Evolutionary conservation across 2,888 invertebrate species (phyloP), one percentile per base, ranked within the genome.

Genomic region (Chaetogeoica ovagalla): DNA sequence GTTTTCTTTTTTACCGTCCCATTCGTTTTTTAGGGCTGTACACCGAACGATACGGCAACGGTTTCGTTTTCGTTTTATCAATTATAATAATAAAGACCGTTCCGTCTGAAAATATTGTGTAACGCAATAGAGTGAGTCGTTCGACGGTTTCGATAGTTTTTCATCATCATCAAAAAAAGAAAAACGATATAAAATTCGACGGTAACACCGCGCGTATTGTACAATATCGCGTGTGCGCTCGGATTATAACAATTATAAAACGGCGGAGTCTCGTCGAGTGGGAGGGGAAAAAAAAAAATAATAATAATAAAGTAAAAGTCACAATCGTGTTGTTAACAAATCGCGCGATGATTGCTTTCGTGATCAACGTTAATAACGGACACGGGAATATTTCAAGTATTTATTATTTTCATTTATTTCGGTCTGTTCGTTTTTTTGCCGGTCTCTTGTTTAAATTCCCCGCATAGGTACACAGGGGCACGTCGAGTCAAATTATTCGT

Each of bases 311-410:
- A 30, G 30, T 30, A 4, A 4, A 4, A 1, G 30, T 30, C 30
- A 30, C 30, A 30, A 4, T 30, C 30, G 62, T 37, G 72, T 48
- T 59, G 62, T 73, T 52, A 62, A 73, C 72, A 62, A 73, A 73
- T 63, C 62, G 62, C 52, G 39, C 65, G 74, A 65, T 55, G 74
- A 74, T 74, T 65, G 74, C 74, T 55, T 74, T 57, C 74, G 74
- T 74, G 74, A 74, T 74, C 74, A 65, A 74, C 37, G 65, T 74
- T 74, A 74, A 74, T 74, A 73, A 73, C 72, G 60, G 60, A 62
- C 62, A n/a, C n/a, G n/a, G n/a, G 62, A 63, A 63, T 30, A 30
- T 63, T 63, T 63, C 62, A 62, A 23, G 15, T 57, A 57, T 48
- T 60, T 60, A 60, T 60, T 43, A 17, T 55, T 60, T 60, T 72